Evolutionary conservation across 1,140 invertebrate species (phyloP), one percentile per base, ranked within the genome.

Genomic region (Physella acuta): DNA sequence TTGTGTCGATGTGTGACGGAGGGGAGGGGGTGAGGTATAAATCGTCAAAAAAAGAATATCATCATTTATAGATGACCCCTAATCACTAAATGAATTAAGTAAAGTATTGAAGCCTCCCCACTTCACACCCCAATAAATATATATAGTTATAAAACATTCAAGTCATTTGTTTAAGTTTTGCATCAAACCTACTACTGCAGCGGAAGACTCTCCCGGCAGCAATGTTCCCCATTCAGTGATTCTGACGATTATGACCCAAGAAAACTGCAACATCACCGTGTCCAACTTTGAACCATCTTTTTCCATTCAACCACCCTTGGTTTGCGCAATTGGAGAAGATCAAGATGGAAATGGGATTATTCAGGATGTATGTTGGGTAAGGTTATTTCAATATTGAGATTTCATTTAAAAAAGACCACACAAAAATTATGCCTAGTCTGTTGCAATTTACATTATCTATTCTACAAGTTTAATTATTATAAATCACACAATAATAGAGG

Each of bases 331-430:
- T 34, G 31, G 33, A 3, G 56, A 33, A 20, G 26, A 34, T n/a
- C n/a, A n/a, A n/a, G 28, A 31, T n/a, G 59, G 14, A 2, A 36
- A 36, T 8, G 28, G 20, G 4, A 39, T 2, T 11, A 36, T 33
- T 4, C 31, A 61, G 26, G 59, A 61, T 44, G 33, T 36, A 37
- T 61, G 59, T 24, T 36, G 39, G 36, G 59, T 61, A 44, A 17
- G 56, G 56, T 20, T 20, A n/a, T n/a, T n/a, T n/a, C n/a, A n/a
- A n/a, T 24, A 53, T 53, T 26, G 20, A 20, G 8, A 20, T 44
- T 44, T 44, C 39, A 11, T 11, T 44, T 11, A 44, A 44, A 11
- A 44, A 11, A 11, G 8, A 44, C 20, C 20, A 20, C 20, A 44
- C n/a, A n/a, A n/a, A n/a, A n/a, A 44, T 8, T 44, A 11, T 44